A percentile compares a stretch with the other conserved stretches of the same genome.
Evolutionary conservation across 2,797 vertebrate genomes (phyloP).

Genomic region (Calcarius lapponicus): DNA sequence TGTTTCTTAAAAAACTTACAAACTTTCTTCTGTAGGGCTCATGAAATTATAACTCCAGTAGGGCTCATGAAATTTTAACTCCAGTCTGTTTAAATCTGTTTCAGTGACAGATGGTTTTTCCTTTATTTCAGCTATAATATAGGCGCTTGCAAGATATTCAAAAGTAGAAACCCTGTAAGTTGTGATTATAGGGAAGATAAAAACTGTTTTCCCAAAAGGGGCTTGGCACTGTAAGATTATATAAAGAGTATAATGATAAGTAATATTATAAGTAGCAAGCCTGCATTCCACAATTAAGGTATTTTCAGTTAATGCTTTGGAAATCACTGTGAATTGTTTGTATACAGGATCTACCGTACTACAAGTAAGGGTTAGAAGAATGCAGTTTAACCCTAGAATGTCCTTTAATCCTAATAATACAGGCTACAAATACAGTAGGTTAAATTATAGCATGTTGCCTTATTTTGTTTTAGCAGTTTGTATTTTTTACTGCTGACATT

Average conservation of each 20-base stretch:
- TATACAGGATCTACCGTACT: background rate
- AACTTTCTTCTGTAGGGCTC: background rate
- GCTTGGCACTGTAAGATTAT: background rate
- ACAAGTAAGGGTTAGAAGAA: background rate
- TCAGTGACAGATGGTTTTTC: background rate
- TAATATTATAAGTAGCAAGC: background rate
- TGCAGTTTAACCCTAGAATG: background rate
- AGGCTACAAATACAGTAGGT: background rate
- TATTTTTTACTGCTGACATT: background rate
- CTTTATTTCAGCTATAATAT: background rate
- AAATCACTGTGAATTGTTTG: background rate
- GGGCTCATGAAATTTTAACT: background rate
- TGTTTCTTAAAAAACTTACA: background rate
- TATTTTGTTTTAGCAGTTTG: background rate
- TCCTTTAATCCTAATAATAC: background rate
- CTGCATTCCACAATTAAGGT: background rate
- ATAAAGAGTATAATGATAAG: background rate
- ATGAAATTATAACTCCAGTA: background rate
- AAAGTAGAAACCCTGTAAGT: background rate
- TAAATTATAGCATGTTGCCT: background rate
- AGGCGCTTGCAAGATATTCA: background rate
- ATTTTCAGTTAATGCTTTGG: background rate
- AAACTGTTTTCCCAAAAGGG: background rate
- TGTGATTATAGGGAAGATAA: background rate
- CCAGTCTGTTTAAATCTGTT: background rate